These are phyloP conservation scores for Aricia agestis DNA, from an alignment of 1,140 invertebrate genomes.

Conservation along the genomic window DNA sequence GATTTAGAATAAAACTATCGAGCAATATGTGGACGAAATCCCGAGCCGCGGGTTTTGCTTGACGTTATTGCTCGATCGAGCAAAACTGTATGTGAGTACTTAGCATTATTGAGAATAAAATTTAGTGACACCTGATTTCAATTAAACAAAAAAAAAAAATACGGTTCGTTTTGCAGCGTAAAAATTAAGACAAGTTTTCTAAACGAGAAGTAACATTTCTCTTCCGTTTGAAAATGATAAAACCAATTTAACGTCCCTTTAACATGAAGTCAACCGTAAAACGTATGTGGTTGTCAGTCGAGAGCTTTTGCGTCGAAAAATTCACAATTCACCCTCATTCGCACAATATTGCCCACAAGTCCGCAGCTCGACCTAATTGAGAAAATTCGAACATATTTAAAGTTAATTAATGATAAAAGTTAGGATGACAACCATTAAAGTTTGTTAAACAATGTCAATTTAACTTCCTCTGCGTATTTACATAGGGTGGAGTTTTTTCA, in stretches of 20 bases:
- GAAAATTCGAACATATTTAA: conserved; percentile 1
- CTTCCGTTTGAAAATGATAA: no score
- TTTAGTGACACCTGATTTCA: no score
- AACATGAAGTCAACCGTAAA: neutral
- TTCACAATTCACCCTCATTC: neutral
- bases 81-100: no score
- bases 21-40: no score
- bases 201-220: no score
- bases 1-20: no score
- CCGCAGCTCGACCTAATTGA: neutral
- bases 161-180: no score
- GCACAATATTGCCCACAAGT: neutral
- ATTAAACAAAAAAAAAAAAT: no score
- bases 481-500: neutral
- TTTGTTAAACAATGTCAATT: conserved; percentile 1
- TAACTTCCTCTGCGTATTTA: neutral
- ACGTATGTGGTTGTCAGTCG: neutral
- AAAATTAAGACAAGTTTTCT: no score
- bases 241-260: neutral
- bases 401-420: conserved; percentile 4
- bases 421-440: conserved; percentile 3
- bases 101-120: no score
- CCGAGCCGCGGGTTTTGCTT: no score
- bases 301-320: neutral
- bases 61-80: no score